A percentile compares a stretch with the other conserved stretches of the same genome.
Conservation (phyloP, 2,888 invertebrate genomes). For the Chloromyia formosa region DNA sequence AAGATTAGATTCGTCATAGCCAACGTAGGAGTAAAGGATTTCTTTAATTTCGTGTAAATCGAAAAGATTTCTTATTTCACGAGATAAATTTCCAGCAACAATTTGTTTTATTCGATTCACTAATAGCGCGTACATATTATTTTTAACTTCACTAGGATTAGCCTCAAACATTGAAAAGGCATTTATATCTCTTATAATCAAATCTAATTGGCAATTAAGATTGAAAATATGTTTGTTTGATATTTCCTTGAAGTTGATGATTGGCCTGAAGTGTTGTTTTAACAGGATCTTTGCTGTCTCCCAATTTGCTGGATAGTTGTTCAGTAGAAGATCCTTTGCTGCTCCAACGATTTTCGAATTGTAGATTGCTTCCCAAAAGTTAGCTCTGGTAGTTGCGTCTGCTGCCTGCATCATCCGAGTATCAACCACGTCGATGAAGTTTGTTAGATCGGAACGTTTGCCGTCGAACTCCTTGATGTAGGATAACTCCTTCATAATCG, state of each 20-base stretch:
- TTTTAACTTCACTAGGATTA: not conserved
- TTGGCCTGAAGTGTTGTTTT: not conserved
- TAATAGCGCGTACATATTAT: constrained; percentile 2
- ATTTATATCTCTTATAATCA: constrained; percentile 23
- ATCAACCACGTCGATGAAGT: not conserved
- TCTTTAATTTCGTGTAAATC: no score
- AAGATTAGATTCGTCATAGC: no score
- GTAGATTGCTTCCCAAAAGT: no score
- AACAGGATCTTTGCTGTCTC: not conserved
- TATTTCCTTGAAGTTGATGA: constrained; percentile 12
- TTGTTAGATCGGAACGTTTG: not conserved
- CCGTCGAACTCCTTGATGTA: not conserved
- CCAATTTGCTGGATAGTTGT: constrained; percentile 17
- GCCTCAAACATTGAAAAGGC: constrained; percentile 6
- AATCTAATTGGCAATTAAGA: not conserved
- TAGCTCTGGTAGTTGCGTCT: not conserved
- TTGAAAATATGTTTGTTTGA: not conserved
- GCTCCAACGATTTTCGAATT: not conserved
- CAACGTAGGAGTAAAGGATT: no score
- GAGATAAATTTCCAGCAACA: constrained; percentile 13
- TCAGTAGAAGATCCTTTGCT: constrained; percentile 8
- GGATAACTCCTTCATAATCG: not conserved
- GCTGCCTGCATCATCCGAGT: not conserved
- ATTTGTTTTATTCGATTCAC: constrained; percentile 13
- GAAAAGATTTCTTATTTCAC: no score